Conservation (phyloP, 1,140 invertebrate genomes). For the Linepithema humile region DNA sequence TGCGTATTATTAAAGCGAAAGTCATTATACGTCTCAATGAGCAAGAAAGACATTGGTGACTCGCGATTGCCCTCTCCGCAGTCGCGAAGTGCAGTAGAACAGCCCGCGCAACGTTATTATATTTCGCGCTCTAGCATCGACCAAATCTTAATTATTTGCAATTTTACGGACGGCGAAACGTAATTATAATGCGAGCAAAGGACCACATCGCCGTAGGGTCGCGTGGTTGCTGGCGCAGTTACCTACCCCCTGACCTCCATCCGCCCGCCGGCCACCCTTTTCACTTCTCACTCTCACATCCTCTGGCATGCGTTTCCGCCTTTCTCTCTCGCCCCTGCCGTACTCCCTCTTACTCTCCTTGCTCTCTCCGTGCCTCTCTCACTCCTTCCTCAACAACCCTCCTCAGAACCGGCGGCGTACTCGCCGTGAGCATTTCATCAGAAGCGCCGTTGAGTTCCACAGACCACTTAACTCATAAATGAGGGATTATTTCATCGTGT, state of each 20-base stretch:
- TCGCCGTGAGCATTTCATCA: conserved; percentile 82
- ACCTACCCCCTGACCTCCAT: conserved; percentile 67
- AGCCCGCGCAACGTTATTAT: conserved; percentile 43
- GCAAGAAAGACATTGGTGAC: not conserved
- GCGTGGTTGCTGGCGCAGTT: conserved; percentile 74
- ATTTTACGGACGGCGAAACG: conserved; percentile 81
- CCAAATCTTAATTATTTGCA: conserved; percentile 83
- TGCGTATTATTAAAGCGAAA: not conserved
- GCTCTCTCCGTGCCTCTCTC: conserved; percentile 28
- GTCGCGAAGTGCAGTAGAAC: conserved; percentile 30
- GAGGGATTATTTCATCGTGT: conserved; percentile 84
- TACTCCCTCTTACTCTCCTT: conserved; percentile 21
- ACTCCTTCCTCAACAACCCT: conserved; percentile 72
- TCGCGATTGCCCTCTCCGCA: not conserved
- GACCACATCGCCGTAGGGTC: conserved; percentile 77
- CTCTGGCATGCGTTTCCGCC: not conserved
- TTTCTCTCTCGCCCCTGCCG: not conserved
- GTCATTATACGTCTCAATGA: conserved; percentile 31
- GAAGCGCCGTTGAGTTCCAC: conserved; percentile 82
- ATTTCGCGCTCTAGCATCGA: conserved; percentile 73
- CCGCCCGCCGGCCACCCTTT: conserved; percentile 43
- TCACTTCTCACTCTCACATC: conserved; percentile 8
- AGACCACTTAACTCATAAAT: conserved; percentile 84
- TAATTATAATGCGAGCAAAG: conserved; percentile 83
- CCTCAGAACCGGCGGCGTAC: conserved; percentile 74